Evolutionary conservation across 1,140 invertebrate species (phyloP), one percentile per base, ranked within the genome.

Genomic region (Cydia pomonella): DNA sequence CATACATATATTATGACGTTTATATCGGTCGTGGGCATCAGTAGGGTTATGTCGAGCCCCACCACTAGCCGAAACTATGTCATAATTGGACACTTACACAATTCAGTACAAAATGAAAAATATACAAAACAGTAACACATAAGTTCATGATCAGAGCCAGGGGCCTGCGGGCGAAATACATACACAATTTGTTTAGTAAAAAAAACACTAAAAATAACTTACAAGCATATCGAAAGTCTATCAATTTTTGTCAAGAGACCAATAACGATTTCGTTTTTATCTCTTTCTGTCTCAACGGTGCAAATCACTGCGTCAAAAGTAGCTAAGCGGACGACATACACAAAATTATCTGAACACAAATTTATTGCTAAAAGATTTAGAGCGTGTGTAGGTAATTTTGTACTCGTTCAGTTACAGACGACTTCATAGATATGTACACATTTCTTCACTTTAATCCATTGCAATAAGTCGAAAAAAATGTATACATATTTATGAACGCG

Each of bases 1-100:
- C 47, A 50, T 50, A 18, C 47, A 50, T 44, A 38, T 6, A 38
- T 1, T 41, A 10, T 12, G 44, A 6, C 50, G 10, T 59, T 12
- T 59, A 59, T 59, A 23, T 59, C 53, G 21, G 25, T 53, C 73
- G 27, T 47, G n/a, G 18, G 38, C 25, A 25, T 53, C 21, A 53
- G 63, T 6, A n/a, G 69, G 38, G 44, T 16, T 47, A 47, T 16
- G 44, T 47, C 44, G 47, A 29, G n/a, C 72, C 50, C 41, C 73
- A 66, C 73, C 69, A 72, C 76, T 72, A 77, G 76, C 73, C 47
- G 59, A 74, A 38, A 77, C 76, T 77, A 77, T 62, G 33, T 25
- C 63, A 18, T 33, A 41, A 29, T n/a, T 29, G 3, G 29, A 33
- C 64, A 33, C n/a, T 69, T 33, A 33, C 64, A 59, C 53, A 59